phyloP scores from a whole-genome alignment of 2,797 vertebrate genomes.

The Sebastiscus tertius region DNA sequence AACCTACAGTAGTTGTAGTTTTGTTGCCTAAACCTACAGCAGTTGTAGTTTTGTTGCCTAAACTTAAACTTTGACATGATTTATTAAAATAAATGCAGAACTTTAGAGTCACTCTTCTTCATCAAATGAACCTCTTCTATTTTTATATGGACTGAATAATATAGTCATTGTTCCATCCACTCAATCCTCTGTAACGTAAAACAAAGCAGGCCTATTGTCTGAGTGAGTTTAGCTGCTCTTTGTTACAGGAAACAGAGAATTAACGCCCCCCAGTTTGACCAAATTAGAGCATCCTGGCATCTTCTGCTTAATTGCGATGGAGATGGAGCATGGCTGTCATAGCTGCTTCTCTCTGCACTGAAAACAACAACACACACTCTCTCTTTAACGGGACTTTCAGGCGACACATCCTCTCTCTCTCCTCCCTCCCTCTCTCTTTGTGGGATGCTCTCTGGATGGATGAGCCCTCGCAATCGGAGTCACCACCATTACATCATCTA shows the following conservation, averaged over 20 bases:
- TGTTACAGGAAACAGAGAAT: conserved; percentile 50
- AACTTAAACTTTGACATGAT: not conserved
- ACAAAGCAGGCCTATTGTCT: not conserved
- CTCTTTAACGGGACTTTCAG: conserved; percentile 22
- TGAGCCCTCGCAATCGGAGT: conserved; percentile 43
- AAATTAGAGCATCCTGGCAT: conserved; percentile 61
- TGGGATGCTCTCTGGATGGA: conserved; percentile 57
- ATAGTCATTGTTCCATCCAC: not conserved
- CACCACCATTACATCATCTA: conserved; percentile 83
- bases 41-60: too few relatives aligned
- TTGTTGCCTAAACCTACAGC: too few relatives aligned
- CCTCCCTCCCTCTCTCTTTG: not conserved
- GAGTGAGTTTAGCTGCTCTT: not conserved
- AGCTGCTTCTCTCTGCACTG: not conserved
- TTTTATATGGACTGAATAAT: not conserved
- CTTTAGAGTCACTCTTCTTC: not conserved
- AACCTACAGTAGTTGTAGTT: too few relatives aligned
- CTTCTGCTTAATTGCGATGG: conserved; percentile 14
- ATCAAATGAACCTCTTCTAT: not conserved
- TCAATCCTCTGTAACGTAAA: not conserved
- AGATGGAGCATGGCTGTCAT: too few relatives aligned
- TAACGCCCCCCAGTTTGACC: conserved; percentile 54
- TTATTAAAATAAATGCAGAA: not conserved
- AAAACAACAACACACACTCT: conserved; percentile 20
- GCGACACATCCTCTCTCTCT: conserved; percentile 13